Conservation (phyloP, 2,888 invertebrate species). For the Drosophila anomalipes region DNA sequence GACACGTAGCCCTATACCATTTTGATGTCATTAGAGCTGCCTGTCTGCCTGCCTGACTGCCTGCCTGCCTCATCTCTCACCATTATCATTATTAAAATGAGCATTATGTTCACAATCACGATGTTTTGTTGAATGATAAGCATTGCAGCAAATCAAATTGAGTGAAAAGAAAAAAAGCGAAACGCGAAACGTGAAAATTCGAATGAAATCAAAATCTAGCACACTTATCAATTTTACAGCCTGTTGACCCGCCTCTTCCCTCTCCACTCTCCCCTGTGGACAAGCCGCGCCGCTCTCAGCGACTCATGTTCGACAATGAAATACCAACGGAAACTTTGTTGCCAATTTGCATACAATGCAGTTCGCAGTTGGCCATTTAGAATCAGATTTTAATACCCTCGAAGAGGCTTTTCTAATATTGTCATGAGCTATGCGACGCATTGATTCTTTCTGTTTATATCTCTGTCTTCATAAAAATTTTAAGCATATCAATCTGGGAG, state of each 20-base stretch:
- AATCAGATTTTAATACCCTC: constrained; percentile 11
- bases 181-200: constrained; percentile 13
- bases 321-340: constrained; percentile 58
- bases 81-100: not conserved
- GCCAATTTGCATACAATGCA: constrained; percentile 76
- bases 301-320: constrained; percentile 16
- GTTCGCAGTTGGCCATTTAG: constrained; percentile 49
- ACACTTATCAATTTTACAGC: constrained; percentile 67
- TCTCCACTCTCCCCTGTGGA: not conserved
- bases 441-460: not conserved
- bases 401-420: not conserved
- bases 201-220: constrained; percentile 55
- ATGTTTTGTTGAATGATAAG: constrained; percentile 39
- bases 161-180: not conserved
- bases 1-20: constrained; percentile 51
- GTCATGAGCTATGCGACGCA: not conserved
- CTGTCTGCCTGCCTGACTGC: constrained; percentile 7
- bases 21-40: constrained; percentile 40
- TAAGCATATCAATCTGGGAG: not conserved
- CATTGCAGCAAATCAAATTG: constrained; percentile 20
- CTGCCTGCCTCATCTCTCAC: not conserved
- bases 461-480: not conserved
- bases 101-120: constrained; percentile 3
- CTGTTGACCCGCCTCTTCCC: not conserved
- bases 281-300: no score